These are phyloP conservation scores for Euphonia xanthogaster DNA, from an alignment of 2,797 vertebrate species.

Conservation along the genomic window DNA sequence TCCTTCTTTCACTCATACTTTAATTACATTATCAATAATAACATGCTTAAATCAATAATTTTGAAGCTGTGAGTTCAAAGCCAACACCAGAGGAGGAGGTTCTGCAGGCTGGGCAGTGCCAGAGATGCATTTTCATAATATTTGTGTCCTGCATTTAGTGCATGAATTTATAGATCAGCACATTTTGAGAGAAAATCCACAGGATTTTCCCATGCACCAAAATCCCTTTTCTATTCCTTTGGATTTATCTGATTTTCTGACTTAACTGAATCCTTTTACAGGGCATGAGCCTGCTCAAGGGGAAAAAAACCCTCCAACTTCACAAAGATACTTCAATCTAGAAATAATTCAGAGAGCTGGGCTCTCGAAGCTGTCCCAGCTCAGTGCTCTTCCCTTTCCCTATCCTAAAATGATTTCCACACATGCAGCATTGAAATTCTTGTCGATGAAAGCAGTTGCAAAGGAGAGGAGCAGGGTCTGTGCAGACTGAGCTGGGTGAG, in stretches of 20 bases:
- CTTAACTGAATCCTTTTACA: background rate
- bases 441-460: background rate
- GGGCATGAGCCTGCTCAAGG: background rate
- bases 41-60: constrained; percentile 29
- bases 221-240: background rate
- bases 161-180: background rate
- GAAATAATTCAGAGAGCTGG: background rate
- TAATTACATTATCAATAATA: constrained; percentile 1
- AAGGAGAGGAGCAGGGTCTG: background rate
- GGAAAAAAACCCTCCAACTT: background rate
- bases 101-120: background rate
- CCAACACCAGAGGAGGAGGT: background rate
- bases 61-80: background rate
- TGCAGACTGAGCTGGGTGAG: background rate
- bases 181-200: background rate
- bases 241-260: background rate
- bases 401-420: background rate
- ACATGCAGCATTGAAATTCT: background rate
- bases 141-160: background rate
- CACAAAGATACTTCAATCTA: background rate
- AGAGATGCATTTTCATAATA: background rate
- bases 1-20: background rate
- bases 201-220: background rate
- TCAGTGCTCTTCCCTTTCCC: background rate
- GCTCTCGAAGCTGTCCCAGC: background rate